Evolutionary conservation across 2,113 vertebrate genomes (phyloP), one percentile per base, ranked within the genome.

Genomic region (Megaceryle maxima): DNA sequence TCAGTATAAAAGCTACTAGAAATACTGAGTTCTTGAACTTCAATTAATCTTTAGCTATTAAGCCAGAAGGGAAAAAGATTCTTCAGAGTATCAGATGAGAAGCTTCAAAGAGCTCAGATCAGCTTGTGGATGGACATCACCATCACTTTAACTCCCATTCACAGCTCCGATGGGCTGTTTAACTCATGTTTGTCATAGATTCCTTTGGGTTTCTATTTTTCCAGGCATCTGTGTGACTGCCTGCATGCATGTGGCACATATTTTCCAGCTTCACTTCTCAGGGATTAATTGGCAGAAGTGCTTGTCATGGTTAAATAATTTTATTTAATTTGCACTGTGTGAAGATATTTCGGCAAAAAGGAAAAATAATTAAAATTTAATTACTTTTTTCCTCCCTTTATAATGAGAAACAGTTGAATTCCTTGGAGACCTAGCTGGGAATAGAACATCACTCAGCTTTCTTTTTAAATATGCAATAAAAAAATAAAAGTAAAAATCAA

Each of bases 331-430:
- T 96, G 60, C 64, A 93, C 78, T 19, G 35, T 87, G 87, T 91
- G 93, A 97, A 96, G 68, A 78, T 93, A 95, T 95, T 97, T 96
- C 87, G 55, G 77, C 41, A 94, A 96, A 97, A 93, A 80, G 86
- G n/a, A 95, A 98, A 95, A 97, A 96, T 94, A 97, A 97, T 96
- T 96, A 95, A 94, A 91, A 94, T 92, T 96, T 96, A 97, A 97
- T 96, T 95, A 94, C 35, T 76, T 82, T 33, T 31, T 6, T 1
- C 1, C 9, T 5, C 50, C 29, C 13, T 55, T 94, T 51, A n/a
- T 90, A 97, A 97, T 85, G 63, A 97, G 95, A 88, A 95, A 75
- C 81, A 96, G 76, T 96, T 95, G 92, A 39, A 85, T 72, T 93
- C 93, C 69, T 92, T 86, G 87, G 72, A 96, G 77, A 95, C 82